phyloP scores from a whole-genome alignment of 2,797 vertebrate genomes.

The Cirrhinus molitorella region DNA sequence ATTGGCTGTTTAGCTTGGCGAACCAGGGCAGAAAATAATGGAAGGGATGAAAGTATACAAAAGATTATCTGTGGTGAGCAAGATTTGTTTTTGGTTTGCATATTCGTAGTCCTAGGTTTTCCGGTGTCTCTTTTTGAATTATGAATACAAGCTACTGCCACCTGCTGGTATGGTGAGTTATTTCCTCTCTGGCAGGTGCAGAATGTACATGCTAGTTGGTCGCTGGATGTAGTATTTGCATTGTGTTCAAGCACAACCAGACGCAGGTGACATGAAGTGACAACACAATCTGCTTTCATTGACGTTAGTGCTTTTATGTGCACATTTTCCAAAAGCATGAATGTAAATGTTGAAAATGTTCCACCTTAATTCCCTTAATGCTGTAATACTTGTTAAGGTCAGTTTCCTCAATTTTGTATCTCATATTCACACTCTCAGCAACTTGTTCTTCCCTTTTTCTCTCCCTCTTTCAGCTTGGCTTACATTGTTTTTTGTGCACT shows the following conservation, averaged over 20 bases:
- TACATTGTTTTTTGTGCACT: slow-evolving; percentile 40
- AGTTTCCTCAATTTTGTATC: not conserved
- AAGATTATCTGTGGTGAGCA: not conserved
- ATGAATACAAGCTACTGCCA: not conserved
- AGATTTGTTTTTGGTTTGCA: not conserved
- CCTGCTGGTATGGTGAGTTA: not conserved
- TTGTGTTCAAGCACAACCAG: not conserved
- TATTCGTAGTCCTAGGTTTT: not conserved
- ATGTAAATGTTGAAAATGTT: slow-evolving; percentile 9
- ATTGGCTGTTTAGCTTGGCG: not conserved
- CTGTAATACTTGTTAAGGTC: not conserved
- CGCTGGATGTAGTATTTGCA: not conserved
- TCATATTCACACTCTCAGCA: slow-evolving; percentile 36
- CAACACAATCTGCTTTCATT: not conserved
- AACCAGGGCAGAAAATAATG: not conserved
- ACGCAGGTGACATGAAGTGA: not conserved
- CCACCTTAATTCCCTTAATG: not conserved
- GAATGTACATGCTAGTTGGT: not conserved
- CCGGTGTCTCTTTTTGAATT: not conserved
- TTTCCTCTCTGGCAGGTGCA: not conserved
- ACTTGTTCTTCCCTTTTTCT: slow-evolving; percentile 31
- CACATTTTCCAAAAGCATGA: not conserved
- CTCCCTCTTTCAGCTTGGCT: slow-evolving; percentile 30
- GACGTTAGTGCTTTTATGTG: not conserved
- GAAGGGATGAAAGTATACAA: not conserved